Conservation (phyloP, 1,140 invertebrate species). For the Drosophila arawakana region DNA sequence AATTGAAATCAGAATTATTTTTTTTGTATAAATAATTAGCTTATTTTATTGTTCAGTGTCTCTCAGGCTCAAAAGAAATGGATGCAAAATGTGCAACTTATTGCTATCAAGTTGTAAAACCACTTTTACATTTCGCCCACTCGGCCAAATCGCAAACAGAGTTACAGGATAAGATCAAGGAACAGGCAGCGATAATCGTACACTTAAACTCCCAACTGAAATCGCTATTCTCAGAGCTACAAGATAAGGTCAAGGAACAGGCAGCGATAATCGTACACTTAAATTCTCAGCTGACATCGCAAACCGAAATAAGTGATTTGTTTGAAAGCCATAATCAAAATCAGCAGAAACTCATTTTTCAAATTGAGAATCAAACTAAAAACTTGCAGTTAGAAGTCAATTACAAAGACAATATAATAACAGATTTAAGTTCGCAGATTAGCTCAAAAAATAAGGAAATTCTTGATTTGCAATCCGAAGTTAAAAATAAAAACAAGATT, state of each 20-base stretch:
- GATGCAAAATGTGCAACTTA: neutral
- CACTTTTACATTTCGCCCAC: neutral
- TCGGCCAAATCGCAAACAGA: neutral
- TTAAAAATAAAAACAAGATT: too few relatives aligned
- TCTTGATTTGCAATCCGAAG: too few relatives aligned
- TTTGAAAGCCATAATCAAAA: too few relatives aligned
- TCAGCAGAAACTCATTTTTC: too few relatives aligned
- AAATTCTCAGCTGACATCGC: neutral
- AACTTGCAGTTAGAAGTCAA: neutral
- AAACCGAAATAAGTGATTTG: too few relatives aligned
- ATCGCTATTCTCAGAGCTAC: neutral
- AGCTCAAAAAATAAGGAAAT: neutral
- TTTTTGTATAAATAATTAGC: neutral
- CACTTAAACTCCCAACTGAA: neutral
- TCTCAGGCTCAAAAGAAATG: neutral
- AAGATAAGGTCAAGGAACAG: neutral
- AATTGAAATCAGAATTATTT: neutral
- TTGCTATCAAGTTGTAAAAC: conserved; percentile 4
- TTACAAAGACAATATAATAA: neutral
- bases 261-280: neutral
- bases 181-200: neutral
- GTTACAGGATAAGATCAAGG: neutral
- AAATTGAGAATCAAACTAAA: too few relatives aligned
- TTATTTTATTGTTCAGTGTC: neutral
- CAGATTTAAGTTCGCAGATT: neutral